Conservation (phyloP, 2,113 vertebrate genomes). For the Pipa parva region DNA sequence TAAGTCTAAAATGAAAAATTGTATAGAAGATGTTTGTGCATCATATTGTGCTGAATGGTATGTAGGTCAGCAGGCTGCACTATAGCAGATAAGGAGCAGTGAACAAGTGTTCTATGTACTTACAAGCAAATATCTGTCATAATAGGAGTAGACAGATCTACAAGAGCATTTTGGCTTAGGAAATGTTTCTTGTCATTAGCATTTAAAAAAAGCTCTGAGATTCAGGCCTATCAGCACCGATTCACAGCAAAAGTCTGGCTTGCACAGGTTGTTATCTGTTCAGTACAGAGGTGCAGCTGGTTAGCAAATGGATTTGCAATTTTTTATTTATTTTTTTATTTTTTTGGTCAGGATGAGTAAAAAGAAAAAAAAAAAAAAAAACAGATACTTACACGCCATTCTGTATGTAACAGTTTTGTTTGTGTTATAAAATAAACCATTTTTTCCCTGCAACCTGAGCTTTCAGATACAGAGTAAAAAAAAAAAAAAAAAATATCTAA, state of each 20-base stretch:
- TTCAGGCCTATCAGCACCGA: slow-evolving; percentile 98
- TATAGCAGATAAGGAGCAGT: slow-evolving; percentile 92
- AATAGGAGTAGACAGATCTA: slow-evolving; percentile 99
- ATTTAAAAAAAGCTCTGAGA: slow-evolving; percentile 99
- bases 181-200: slow-evolving; percentile 99
- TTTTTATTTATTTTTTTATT: slow-evolving; percentile 66
- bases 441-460: slow-evolving; percentile 80
- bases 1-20: slow-evolving; percentile 95
- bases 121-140: slow-evolving; percentile 99
- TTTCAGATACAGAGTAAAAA: slow-evolving; percentile 64
- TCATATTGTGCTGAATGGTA: slow-evolving; percentile 98
- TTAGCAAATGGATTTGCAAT: slow-evolving; percentile 99
- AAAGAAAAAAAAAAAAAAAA: slow-evolving; percentile 78
- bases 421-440: slow-evolving; percentile 86
- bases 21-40: slow-evolving; percentile 95
- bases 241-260: slow-evolving; percentile 94
- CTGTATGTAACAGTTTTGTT: slow-evolving; percentile 86
- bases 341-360: slow-evolving; percentile 96
- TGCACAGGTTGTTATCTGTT: slow-evolving; percentile 99
- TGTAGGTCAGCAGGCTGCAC: slow-evolving; percentile 99
- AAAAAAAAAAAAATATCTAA: slow-evolving; percentile 56
- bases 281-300: slow-evolving; percentile 99
- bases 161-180: slow-evolving; percentile 96
- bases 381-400: slow-evolving; percentile 97
- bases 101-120: slow-evolving; percentile 99